Evolutionary conservation across 2,113 vertebrate genomes (phyloP).

Genomic region (Microcebus tavaratra): DNA sequence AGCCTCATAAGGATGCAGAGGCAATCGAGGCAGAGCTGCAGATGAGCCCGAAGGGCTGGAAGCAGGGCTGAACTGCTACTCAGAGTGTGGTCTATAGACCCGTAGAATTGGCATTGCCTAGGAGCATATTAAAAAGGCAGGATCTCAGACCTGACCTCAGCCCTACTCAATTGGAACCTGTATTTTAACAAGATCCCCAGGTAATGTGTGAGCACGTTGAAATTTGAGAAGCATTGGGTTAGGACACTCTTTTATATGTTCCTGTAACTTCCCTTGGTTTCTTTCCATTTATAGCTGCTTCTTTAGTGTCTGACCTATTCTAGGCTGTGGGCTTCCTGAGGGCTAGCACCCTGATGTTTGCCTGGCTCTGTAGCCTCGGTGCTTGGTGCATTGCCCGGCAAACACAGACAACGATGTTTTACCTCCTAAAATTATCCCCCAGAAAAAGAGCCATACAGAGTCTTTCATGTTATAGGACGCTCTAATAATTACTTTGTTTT

Average conservation of each 20-base stretch:
- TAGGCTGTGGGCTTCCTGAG: neutral
- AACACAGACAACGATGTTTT: neutral
- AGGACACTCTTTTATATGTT: neutral
- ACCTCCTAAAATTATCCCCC: neutral
- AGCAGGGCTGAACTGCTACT: too few relatives aligned
- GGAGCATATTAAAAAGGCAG: neutral
- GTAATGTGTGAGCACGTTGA: neutral
- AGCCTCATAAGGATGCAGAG: too few relatives aligned
- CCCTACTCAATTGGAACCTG: neutral
- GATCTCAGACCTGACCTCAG: neutral
- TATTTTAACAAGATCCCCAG: neutral
- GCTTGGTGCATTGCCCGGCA: too few relatives aligned
- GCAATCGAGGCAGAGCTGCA: too few relatives aligned
- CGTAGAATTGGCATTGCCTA: rapidly evolving
- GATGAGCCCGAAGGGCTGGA: too few relatives aligned
- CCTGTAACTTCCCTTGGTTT: neutral
- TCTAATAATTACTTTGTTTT: neutral
- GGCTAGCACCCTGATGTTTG: neutral
- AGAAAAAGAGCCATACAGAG: neutral
- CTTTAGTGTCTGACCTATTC: neutral
- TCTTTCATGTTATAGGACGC: neutral
- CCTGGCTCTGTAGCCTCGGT: neutral
- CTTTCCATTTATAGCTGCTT: neutral
- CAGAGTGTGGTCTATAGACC: neutral
- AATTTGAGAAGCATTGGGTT: neutral